A percentile compares a stretch with the other conserved stretches of the same genome.
Conservation (phyloP, 2,888 invertebrate genomes). For the Tuberolachnus salignus region DNA sequence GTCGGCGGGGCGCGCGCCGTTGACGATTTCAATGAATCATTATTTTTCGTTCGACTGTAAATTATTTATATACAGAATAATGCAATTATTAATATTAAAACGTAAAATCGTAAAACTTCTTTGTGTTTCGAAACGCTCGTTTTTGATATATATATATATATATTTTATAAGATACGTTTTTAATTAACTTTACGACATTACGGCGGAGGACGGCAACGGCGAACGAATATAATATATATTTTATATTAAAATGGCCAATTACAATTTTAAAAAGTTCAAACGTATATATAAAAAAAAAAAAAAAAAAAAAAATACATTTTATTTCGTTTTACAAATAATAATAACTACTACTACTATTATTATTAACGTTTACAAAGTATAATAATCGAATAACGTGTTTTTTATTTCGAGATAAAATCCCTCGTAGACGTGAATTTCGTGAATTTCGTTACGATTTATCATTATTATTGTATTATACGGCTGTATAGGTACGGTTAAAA, state of each 20-base stretch:
- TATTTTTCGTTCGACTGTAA: not conserved
- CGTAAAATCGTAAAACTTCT: no score
- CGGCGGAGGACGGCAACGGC: not conserved
- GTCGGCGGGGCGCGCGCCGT: no score
- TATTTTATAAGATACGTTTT: slow-evolving; percentile 6
- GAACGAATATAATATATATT: no score
- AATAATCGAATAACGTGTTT: not conserved
- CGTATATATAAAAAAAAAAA: not conserved
- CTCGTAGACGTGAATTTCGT: no score
- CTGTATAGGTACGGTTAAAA: no score
- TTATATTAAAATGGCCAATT: slow-evolving; percentile 16
- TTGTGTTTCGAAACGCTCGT: no score
- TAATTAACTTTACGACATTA: slow-evolving; percentile 6
- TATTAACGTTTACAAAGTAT: no score
- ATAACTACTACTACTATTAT: not conserved
- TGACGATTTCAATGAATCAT: not conserved
- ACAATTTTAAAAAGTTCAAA: not conserved
- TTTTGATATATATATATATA: not conserved
- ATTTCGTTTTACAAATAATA: no score
- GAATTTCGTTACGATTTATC: no score
- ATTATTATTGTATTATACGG: no score
- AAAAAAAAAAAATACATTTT: no score
- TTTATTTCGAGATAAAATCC: not conserved
- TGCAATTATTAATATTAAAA: not conserved
- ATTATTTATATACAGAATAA: not conserved